phyloP scores from a whole-genome alignment of 1,140 invertebrate species.

The Scaptomyza graminum region DNA sequence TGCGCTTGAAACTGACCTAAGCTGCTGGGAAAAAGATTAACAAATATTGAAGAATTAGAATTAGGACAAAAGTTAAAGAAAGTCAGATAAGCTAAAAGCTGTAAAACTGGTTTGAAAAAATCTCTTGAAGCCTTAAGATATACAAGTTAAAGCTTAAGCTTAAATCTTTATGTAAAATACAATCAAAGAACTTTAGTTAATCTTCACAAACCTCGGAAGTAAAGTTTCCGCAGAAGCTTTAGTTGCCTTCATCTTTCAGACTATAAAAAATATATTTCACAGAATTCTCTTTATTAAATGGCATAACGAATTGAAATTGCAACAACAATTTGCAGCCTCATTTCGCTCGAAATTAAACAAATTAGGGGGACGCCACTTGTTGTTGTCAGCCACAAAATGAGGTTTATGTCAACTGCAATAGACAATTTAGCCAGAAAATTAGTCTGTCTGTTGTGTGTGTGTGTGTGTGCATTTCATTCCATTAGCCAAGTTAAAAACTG shows the following conservation, averaged over 20 bases:
- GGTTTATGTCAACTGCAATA: conserved; percentile 40
- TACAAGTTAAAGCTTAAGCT: too few relatives aligned
- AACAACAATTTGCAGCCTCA: conserved; percentile 20
- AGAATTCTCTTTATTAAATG: not conserved
- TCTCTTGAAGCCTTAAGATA: too few relatives aligned
- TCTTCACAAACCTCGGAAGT: too few relatives aligned
- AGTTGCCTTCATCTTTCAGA: not conserved
- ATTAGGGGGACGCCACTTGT: conserved; percentile 28
- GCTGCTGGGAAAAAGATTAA: not conserved
- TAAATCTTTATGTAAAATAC: too few relatives aligned
- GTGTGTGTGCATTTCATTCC: conserved; percentile 12
- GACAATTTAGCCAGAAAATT: conserved; percentile 25
- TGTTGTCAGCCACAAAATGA: conserved; percentile 40
- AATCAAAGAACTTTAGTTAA: too few relatives aligned
- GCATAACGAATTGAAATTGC: not conserved
- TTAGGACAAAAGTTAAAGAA: too few relatives aligned
- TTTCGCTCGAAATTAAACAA: conserved; percentile 31
- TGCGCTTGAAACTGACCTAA: conserved; percentile 10
- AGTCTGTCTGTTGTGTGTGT: conserved; percentile 6
- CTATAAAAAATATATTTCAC: not conserved
- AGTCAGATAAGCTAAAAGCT: not conserved
- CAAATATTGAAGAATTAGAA: not conserved
- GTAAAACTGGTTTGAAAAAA: too few relatives aligned
- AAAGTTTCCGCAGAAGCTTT: too few relatives aligned
- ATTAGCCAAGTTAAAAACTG: conserved; percentile 42